Evolutionary conservation across 2,113 vertebrate genomes (phyloP).

Genomic region (Trematomus loennbergii): DNA sequence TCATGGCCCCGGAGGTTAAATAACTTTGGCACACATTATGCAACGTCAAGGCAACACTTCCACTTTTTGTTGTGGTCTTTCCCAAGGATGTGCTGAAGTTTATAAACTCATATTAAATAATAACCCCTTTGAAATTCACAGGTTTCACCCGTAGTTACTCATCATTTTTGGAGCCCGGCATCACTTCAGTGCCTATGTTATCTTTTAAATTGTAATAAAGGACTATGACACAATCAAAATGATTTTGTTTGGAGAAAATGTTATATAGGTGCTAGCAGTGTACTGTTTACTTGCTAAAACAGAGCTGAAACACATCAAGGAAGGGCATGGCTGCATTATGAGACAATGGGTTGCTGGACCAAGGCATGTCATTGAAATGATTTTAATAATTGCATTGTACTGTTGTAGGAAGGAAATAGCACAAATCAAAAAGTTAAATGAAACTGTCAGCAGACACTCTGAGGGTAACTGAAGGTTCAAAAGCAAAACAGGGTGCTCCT

Average conservation of each 20-base stretch:
- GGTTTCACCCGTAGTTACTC: conserved; percentile 16
- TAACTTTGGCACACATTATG: conserved; percentile 29
- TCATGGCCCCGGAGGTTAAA: conserved; percentile 9
- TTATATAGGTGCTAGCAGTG: background rate
- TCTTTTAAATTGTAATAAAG: conserved; percentile 2
- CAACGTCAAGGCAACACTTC: conserved; percentile 15
- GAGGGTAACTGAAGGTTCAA: too few relatives aligned
- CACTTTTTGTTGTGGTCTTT: conserved; percentile 20
- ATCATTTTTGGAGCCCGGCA: background rate
- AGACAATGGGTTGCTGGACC: conserved; percentile 3
- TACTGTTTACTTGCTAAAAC: background rate
- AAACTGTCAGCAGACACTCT: too few relatives aligned
- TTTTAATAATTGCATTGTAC: too few relatives aligned
- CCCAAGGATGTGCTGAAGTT: conserved; percentile 24
- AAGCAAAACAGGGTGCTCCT: too few relatives aligned
- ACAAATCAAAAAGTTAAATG: too few relatives aligned
- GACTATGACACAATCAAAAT: background rate
- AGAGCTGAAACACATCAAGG: conserved; percentile 15
- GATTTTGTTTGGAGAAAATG: background rate
- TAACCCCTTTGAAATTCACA: conserved; percentile 5
- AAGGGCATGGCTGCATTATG: background rate
- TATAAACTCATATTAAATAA: conserved; percentile 32
- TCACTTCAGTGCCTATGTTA: background rate
- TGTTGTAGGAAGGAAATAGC: too few relatives aligned
- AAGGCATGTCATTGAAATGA: background rate